Conservation (phyloP, 2,797 vertebrate species). For the Microtus californicus region DNA sequence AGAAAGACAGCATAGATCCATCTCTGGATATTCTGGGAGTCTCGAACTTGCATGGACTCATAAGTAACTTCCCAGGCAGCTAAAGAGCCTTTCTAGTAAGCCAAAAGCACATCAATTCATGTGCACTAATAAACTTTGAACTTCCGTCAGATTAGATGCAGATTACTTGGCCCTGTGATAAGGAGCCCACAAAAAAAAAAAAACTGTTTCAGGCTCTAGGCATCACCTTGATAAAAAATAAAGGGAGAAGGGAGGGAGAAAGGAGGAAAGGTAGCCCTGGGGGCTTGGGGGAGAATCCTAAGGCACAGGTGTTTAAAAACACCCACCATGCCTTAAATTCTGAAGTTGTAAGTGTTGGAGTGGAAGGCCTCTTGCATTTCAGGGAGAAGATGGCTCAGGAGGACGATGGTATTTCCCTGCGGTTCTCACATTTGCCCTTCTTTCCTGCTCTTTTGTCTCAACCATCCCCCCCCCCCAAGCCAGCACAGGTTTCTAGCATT, state of each 20-base stretch:
- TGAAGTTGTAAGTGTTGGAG: background rate
- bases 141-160: background rate
- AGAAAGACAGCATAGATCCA: slow-evolving; percentile 8
- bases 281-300: background rate
- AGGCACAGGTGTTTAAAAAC: background rate
- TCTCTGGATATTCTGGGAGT: slow-evolving; percentile 60
- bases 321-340: background rate
- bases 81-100: slow-evolving; percentile 2
- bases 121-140: slow-evolving; percentile 67
- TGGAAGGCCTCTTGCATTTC: background rate
- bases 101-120: slow-evolving; percentile 59
- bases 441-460: background rate
- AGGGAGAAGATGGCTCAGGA: background rate
- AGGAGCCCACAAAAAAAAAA: background rate
- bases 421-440: background rate
- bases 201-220: background rate
- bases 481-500: background rate
- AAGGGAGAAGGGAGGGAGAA: background rate
- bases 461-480: background rate
- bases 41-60: slow-evolving; percentile 26
- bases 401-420: background rate
- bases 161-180: background rate
- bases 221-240: background rate
- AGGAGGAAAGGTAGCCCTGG: background rate
- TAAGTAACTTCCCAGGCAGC: slow-evolving; percentile 61